Evolutionary conservation across 1,140 invertebrate species (phyloP).

Genomic region (Cheumatopsyche charites): DNA sequence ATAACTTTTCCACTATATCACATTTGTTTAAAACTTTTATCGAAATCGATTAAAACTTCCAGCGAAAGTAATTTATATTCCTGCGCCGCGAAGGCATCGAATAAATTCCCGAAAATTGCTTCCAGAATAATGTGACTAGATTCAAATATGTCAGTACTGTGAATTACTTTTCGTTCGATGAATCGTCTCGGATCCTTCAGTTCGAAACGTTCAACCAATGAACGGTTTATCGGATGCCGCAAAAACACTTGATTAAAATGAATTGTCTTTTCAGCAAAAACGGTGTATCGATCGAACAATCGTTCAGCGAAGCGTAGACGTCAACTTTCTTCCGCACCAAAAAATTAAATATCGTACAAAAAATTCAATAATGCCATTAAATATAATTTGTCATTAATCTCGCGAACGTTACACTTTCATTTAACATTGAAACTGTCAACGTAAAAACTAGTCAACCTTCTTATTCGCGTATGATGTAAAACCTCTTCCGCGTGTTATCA

Average conservation of each 20-base stretch:
- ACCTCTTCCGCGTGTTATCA: not conserved
- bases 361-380: too few relatives aligned
- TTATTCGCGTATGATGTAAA: not conserved
- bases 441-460: not conserved
- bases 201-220: not conserved
- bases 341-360: too few relatives aligned
- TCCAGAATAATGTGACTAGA: not conserved
- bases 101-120: conserved; percentile 9
- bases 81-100: conserved; percentile 10
- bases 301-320: too few relatives aligned
- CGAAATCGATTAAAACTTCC: conserved; percentile 38
- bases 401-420: not conserved
- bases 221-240: not conserved
- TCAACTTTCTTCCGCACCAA: too few relatives aligned
- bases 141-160: not conserved
- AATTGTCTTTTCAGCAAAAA: too few relatives aligned
- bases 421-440: conserved; percentile 1
- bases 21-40: conserved; percentile 30
- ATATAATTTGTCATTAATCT: too few relatives aligned
- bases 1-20: conserved; percentile 28
- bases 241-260: not conserved
- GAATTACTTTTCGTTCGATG: not conserved
- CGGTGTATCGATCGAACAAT: too few relatives aligned
- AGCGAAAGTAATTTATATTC: conserved; percentile 30
- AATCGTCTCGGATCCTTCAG: not conserved